Evolutionary conservation across 1,140 invertebrate genomes (phyloP).

Genomic region (Dryas iulia): DNA sequence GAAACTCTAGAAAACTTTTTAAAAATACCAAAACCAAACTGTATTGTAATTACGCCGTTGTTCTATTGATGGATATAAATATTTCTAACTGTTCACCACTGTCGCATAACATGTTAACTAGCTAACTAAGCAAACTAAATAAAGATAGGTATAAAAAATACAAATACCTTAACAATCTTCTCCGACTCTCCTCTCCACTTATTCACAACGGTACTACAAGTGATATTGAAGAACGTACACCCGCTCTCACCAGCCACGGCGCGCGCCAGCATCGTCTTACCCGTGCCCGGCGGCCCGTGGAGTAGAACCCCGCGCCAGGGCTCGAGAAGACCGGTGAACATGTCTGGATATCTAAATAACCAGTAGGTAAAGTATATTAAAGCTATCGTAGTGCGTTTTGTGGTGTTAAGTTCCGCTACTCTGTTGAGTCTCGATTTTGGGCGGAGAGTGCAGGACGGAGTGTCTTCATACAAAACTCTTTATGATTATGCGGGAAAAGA

Average conservation of each 20-base stretch:
- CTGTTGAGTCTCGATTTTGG: too few species aligned
- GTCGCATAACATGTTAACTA: too few species aligned
- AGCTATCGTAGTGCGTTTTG: too few species aligned
- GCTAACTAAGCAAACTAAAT: too few species aligned
- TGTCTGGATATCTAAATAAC: slow-evolving; percentile 89
- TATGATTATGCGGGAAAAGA: too few species aligned
- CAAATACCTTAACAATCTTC: slow-evolving; percentile 88
- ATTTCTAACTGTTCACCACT: too few species aligned
- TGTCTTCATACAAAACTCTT: not conserved
- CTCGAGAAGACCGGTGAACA: slow-evolving; percentile 89
- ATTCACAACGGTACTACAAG: slow-evolving; percentile 92
- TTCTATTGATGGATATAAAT: too few species aligned
- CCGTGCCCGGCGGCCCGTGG: slow-evolving; percentile 92
- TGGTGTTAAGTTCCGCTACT: not conserved
- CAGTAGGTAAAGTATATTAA: too few species aligned
- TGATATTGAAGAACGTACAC: slow-evolving; percentile 95
- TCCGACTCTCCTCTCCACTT: slow-evolving; percentile 98
- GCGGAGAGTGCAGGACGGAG: not conserved
- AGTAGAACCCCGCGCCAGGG: slow-evolving; percentile 93
- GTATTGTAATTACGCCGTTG: too few species aligned
- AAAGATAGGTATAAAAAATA: too few species aligned
- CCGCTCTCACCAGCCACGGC: slow-evolving; percentile 91
- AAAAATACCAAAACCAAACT: too few species aligned
- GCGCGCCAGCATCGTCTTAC: slow-evolving; percentile 94
- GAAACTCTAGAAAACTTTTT: too few species aligned